Conservation (phyloP, 2,113 vertebrate species). For the Puma concolor region DNA sequence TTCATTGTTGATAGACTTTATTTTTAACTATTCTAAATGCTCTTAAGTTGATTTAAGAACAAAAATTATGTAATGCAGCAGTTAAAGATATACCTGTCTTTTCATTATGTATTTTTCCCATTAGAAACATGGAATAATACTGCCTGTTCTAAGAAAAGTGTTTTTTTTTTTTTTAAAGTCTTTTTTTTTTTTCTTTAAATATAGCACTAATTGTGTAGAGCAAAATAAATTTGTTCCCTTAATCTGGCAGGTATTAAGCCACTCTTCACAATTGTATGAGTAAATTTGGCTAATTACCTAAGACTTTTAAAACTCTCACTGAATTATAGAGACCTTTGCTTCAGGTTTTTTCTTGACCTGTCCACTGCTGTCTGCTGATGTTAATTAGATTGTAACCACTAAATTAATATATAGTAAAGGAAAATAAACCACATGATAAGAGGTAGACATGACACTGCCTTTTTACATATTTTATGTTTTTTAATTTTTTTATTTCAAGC, state of each 20-base stretch:
- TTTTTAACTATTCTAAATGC: background rate
- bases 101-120: background rate
- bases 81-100: conserved; percentile 41
- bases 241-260: background rate
- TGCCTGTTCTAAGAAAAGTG: background rate
- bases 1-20: conserved; percentile 5
- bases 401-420: conserved; percentile 4
- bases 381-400: conserved; percentile 1
- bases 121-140: conserved; percentile 31
- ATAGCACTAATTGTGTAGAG: background rate
- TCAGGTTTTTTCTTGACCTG: conserved; percentile 16
- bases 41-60: conserved; percentile 3
- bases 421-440: background rate
- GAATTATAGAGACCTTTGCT: conserved; percentile 65
- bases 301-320: conserved; percentile 63
- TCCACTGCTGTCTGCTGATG: conserved; percentile 41
- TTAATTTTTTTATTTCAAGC: background rate
- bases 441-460: background rate
- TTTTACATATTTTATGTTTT: conserved; percentile 2
- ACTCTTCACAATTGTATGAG: conserved; percentile 8
- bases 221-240: conserved; percentile 55
- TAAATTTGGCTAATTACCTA: conserved; percentile 59
- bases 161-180: background rate
- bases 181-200: background rate
- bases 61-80: background rate